phyloP scores from a whole-genome alignment of 2,888 invertebrate genomes.

The Pomacea canaliculata region DNA sequence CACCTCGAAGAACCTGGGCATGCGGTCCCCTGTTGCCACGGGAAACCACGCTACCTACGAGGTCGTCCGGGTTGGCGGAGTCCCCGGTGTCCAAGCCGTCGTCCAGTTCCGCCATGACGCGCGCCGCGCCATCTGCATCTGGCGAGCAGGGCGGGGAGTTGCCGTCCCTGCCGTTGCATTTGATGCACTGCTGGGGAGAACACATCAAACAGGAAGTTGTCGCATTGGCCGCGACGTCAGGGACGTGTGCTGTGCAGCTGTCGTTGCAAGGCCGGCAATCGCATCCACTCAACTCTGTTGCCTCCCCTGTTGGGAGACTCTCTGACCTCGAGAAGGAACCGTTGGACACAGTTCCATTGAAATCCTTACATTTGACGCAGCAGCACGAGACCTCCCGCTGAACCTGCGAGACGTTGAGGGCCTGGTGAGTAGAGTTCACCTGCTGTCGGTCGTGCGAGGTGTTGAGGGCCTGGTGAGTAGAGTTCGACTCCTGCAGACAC shows the following conservation, averaged over 20 bases:
- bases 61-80: no score
- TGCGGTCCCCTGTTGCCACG: neutral
- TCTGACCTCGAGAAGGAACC: neutral
- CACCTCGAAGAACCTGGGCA: constrained; percentile 49
- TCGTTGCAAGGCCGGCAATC: neutral
- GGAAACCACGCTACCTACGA: no score
- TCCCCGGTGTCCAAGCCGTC: neutral
- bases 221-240: neutral
- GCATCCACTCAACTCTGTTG: neutral
- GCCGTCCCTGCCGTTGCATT: neutral
- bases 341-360: neutral
- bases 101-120: neutral
- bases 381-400: neutral
- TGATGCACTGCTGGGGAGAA: neutral
- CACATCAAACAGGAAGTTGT: neutral
- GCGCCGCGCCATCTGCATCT: no score
- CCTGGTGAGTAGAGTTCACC: no score
- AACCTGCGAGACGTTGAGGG: neutral
- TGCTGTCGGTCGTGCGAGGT: neutral
- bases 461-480: neutral
- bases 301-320: neutral
- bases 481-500: no score
- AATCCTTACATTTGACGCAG: neutral
- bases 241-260: neutral
- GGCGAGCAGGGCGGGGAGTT: no score